phyloP scores from a whole-genome alignment of 2,797 vertebrate genomes.

The Siniperca undulata region DNA sequence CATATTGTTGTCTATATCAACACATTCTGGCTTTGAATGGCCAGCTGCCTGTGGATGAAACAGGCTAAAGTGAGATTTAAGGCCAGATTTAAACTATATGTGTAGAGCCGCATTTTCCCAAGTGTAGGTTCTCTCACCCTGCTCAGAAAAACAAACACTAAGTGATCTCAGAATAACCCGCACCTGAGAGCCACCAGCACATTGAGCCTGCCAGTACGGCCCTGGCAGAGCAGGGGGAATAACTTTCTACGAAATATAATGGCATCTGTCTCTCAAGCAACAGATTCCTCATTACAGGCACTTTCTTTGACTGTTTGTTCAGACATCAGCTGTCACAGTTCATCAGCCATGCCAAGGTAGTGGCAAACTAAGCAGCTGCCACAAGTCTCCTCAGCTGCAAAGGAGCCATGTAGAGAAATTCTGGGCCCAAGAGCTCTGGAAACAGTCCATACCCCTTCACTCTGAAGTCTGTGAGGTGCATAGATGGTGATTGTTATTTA shows the following conservation, averaged over 20 bases:
- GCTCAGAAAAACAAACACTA: conserved; percentile 57
- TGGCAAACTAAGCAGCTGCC: conserved; percentile 82
- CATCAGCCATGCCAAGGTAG: conserved; percentile 80
- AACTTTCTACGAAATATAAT: conserved; percentile 84
- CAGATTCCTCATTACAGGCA: conserved; percentile 83
- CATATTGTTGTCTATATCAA: conserved; percentile 36
- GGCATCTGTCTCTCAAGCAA: conserved; percentile 84
- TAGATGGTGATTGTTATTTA: conserved; percentile 31
- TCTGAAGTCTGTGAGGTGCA: conserved; percentile 23
- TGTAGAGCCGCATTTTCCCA: conserved; percentile 34
- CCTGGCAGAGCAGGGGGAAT: conserved; percentile 61
- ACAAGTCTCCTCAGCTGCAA: conserved; percentile 70
- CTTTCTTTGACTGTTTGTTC: conserved; percentile 84
- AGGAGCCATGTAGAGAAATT: conserved; percentile 67
- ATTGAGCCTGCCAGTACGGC: conserved; percentile 49
- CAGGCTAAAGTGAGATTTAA: conserved; percentile 5
- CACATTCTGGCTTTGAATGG: conserved; percentile 30
- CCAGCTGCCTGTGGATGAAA: too few species aligned
- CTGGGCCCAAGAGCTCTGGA: conserved; percentile 58
- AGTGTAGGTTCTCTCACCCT: background rate
- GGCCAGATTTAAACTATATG: conserved; percentile 44
- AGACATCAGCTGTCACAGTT: conserved; percentile 85
- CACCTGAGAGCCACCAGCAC: conserved; percentile 63
- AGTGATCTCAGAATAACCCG: conserved; percentile 64
- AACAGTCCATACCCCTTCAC: conserved; percentile 38